Conservation (phyloP, 2,888 invertebrate species). For the Dasysyrphus albostriatus region DNA sequence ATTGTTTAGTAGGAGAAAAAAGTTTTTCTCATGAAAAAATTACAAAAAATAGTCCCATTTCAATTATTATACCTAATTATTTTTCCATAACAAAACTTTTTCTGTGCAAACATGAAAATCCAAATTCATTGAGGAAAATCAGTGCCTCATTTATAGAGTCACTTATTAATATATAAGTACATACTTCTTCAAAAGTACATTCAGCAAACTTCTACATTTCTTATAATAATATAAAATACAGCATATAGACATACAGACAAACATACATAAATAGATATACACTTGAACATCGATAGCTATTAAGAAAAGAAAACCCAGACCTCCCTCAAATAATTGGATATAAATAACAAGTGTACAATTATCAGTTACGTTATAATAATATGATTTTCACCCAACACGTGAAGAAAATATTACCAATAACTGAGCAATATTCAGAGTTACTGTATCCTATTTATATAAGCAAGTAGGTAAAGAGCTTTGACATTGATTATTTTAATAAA, state of each 20-base stretch:
- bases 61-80: constrained; percentile 5
- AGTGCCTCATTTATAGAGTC: neutral
- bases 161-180: neutral
- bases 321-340: constrained; percentile 38
- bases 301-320: constrained; percentile 13
- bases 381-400: constrained; percentile 40
- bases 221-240: too few relatives aligned
- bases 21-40: neutral
- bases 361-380: constrained; percentile 54
- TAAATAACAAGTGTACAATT: constrained; percentile 48
- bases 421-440: neutral
- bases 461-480: neutral
- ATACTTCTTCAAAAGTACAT: neutral
- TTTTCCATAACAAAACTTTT: neutral
- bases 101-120: neutral
- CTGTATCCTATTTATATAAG: neutral
- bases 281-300: constrained; percentile 20
- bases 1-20: neutral
- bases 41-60: neutral
- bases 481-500: too few relatives aligned
- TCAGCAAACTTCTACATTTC: neutral
- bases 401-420: neutral
- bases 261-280: neutral
- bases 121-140: neutral
- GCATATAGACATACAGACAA: too few relatives aligned